A percentile compares a stretch with the other conserved stretches of the same genome.
These are phyloP conservation scores for Drosophila micromelanica DNA, from an alignment of 1,140 invertebrate species.

Conservation along the genomic window DNA sequence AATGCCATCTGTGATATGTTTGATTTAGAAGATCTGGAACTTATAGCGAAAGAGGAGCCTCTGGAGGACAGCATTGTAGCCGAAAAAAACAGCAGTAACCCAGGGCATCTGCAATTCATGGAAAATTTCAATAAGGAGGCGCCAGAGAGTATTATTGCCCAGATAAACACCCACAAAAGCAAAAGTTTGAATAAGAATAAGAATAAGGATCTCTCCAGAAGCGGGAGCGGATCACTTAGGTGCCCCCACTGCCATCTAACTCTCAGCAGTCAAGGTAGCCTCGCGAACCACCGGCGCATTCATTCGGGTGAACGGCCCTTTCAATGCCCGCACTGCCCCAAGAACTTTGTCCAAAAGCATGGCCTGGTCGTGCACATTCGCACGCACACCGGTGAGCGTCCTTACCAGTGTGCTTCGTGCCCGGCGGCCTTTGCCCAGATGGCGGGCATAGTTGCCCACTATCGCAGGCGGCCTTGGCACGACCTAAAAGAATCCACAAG, in stretches of 20 bases:
- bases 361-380: conserved; percentile 5
- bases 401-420: conserved; percentile 1
- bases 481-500: too few species aligned
- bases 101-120: too few species aligned
- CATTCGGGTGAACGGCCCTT: conserved; percentile 26
- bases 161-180: too few species aligned
- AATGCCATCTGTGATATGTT: background rate
- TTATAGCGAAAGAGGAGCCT: background rate
- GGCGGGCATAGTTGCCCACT: background rate
- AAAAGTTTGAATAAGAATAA: too few species aligned
- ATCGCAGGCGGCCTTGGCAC: background rate
- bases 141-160: too few species aligned
- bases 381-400: conserved; percentile 20
- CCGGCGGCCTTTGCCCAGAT: background rate
- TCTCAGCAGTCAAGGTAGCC: conserved; percentile 2
- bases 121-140: too few species aligned
- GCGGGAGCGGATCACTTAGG: too few species aligned
- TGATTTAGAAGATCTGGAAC: background rate
- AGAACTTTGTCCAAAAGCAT: background rate
- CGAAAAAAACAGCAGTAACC: background rate
- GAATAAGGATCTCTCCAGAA: too few species aligned
- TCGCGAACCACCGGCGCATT: conserved; percentile 8
- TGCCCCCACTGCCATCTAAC: background rate
- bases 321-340: conserved; percentile 13
- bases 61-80: background rate